Evolutionary conservation across 2,888 invertebrate species (phyloP), one percentile per base, ranked within the genome.

Genomic region (Philonicus albiceps): DNA sequence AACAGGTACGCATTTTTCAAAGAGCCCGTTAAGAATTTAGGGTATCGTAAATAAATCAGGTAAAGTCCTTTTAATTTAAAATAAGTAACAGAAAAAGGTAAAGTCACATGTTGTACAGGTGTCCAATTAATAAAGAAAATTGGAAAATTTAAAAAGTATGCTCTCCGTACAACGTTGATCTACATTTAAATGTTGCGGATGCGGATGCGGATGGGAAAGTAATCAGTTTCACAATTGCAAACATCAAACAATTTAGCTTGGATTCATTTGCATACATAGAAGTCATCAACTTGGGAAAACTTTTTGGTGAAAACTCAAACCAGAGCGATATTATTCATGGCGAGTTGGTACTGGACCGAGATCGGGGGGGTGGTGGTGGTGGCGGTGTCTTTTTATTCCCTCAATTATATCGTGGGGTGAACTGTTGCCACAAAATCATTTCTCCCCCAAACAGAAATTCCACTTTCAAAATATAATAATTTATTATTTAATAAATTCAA

Each of bases 401-500:
- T n/a, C 64, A 64, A 19, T 64, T 64, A 64, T 27, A 64, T 64
- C 27, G 64, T 64, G 64, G 6, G 22, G 3, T 27, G 19, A 1
- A 64, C 8, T 64, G 64, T 64, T 64, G 64, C 64, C 64, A 27
- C 64, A 64, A 27, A 64, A 64, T 64, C 22, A 64, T 64, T 64
- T n/a, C n/a, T n/a, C n/a, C n/a, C 64, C 11, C 19, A 7, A 7
- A 11, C 64, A 64, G 64, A 64, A 22, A 64, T 22, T 64, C 27
- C 64, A 64, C 64, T 64, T 64, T 64, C 27, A 40, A 76, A 76
- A 76, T 76, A 34, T 76, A 40, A 40, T 76, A 40, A 76, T 76
- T 76, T 76, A 76, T 76, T 43, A 76, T 76, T 76, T 76, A 76
- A 76, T 40, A 76, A 76, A 76, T 76, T 76, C 37, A 76, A 43